Percentiles rank a stretch among this genome's conserved stretches.
These are phyloP conservation scores for Margaritifera margaritifera DNA, from an alignment of 2,888 invertebrate genomes.

Conservation along the genomic window DNA sequence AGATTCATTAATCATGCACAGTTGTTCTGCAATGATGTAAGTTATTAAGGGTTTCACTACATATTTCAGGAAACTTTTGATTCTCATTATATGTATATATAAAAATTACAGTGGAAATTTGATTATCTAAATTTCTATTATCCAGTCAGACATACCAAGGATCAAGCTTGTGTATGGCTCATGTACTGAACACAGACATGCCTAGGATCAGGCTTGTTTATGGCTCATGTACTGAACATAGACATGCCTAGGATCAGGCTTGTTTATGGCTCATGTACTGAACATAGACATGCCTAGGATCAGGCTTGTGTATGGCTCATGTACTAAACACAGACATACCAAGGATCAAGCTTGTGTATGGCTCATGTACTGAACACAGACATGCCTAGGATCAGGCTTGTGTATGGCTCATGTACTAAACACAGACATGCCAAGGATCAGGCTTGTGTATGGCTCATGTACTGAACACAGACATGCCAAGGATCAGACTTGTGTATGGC, in stretches of 20 bases:
- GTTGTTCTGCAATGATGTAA: conserved; percentile 47
- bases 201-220: not conserved
- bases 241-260: not conserved
- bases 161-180: not conserved
- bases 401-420: not conserved
- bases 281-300: not conserved
- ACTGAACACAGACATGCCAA: not conserved
- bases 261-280: not conserved
- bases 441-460: not conserved
- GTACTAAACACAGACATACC: not conserved
- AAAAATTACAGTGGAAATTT: too few relatives aligned
- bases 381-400: not conserved
- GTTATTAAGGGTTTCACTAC: conserved; percentile 3
- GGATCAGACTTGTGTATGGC: not conserved
- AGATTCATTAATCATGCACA: conserved; percentile 40
- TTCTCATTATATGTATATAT: too few relatives aligned
- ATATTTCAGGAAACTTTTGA: not conserved
- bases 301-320: not conserved
- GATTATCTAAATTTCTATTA: not conserved
- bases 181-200: not conserved
- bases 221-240: too few relatives aligned
- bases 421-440: not conserved
- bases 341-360: not conserved
- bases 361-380: too few relatives aligned
- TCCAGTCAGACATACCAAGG: not conserved